These are phyloP conservation scores for Chironomus striatipennis DNA, from an alignment of 1,140 invertebrate species.

Conservation along the genomic window DNA sequence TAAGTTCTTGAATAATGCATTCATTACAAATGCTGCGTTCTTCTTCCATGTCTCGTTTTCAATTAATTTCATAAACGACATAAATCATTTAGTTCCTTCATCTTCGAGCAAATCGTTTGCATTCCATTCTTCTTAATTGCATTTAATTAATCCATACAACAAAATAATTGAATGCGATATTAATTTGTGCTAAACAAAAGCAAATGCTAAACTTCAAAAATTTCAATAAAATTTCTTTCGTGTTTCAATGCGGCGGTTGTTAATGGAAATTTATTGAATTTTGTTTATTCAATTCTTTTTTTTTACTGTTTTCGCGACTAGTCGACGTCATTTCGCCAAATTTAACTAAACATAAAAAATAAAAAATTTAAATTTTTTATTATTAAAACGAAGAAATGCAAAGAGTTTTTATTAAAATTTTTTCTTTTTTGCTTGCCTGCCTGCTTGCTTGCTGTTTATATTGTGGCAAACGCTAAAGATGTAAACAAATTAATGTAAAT, in stretches of 20 bases:
- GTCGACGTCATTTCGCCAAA: background rate
- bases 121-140: slow-evolving; percentile 7
- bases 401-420: too few relatives aligned
- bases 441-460: too few relatives aligned
- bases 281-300: background rate
- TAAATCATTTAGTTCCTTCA: too few relatives aligned
- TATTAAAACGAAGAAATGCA: too few relatives aligned
- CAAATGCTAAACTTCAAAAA: background rate
- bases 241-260: background rate
- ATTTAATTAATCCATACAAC: background rate
- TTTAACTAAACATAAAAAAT: too few relatives aligned
- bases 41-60: background rate
- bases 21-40: background rate
- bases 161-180: background rate
- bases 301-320: background rate
- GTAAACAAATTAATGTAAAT: too few relatives aligned
- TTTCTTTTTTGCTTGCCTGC: too few relatives aligned
- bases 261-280: background rate
- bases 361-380: too few relatives aligned
- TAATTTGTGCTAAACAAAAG: background rate
- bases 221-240: background rate
- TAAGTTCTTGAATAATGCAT: background rate
- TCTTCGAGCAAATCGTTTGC: background rate
- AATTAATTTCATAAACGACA: background rate
- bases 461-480: too few relatives aligned